A percentile compares a stretch with the other conserved stretches of the same genome.
Evolutionary conservation across 2,113 vertebrate genomes (phyloP).

Genomic region (Otis tarda): DNA sequence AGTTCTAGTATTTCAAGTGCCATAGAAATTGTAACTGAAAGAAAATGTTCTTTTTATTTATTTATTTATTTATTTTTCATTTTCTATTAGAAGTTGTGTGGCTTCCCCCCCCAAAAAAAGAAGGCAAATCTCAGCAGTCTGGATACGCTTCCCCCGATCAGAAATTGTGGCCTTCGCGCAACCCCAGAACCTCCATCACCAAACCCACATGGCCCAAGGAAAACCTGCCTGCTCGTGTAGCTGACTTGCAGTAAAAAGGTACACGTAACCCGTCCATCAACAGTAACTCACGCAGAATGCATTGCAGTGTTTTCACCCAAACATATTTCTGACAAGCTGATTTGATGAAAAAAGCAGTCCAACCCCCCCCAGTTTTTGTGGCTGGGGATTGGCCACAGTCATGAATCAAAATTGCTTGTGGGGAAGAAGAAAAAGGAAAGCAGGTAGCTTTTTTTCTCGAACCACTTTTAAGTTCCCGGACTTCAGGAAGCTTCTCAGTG

Average conservation of each 20-base stretch:
- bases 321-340: neutral
- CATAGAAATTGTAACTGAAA: neutral
- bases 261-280: neutral
- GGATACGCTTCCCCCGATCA: neutral
- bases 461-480: neutral
- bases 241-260: neutral
- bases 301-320: neutral
- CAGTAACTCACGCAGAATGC: neutral
- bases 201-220: neutral
- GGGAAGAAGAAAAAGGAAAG: neutral
- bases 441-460: neutral
- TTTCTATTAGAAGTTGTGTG: neutral
- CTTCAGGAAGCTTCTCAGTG: neutral
- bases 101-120: neutral
- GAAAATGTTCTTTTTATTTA: neutral
- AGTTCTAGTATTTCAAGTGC: neutral
- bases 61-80: neutral
- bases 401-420: neutral
- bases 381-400: neutral
- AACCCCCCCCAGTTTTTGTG: neutral
- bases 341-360: neutral
- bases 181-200: neutral
- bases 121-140: neutral
- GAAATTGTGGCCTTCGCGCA: neutral
- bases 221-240: fast-evolving